Percentiles rank a stretch among this genome's conserved stretches.
Evolutionary conservation across 2,888 invertebrate genomes (phyloP).

Genomic region (Drosophila helvetica): DNA sequence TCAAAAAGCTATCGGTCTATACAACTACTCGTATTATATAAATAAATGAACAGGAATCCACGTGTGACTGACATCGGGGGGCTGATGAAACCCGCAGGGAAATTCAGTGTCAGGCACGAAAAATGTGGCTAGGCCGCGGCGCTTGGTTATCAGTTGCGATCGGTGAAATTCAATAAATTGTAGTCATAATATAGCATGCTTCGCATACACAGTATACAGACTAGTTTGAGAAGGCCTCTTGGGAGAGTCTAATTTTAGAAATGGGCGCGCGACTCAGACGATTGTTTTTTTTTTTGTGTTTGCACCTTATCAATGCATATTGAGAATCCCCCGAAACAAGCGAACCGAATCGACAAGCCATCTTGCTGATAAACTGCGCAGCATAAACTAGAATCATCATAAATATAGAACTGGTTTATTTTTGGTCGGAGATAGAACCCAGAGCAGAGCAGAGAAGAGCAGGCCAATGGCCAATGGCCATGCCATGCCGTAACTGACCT

Average conservation of each 20-base stretch:
- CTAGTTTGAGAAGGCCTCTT: slow-evolving; percentile 18
- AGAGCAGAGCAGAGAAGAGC: slow-evolving; percentile 3
- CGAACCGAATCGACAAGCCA: background rate
- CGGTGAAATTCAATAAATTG: no score
- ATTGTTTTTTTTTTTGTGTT: slow-evolving; percentile 1
- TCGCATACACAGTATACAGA: background rate
- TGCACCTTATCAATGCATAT: slow-evolving; percentile 55
- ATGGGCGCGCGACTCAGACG: slow-evolving; percentile 55
- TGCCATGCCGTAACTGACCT: slow-evolving; percentile 76
- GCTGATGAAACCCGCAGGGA: background rate
- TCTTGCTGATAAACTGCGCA: slow-evolving; percentile 69
- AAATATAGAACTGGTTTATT: slow-evolving; percentile 66
- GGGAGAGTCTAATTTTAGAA: slow-evolving; percentile 63
- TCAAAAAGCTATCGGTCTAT: no score
- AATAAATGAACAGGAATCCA: background rate
- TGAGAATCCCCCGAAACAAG: slow-evolving; percentile 12
- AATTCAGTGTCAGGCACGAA: background rate
- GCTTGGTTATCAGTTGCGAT: background rate
- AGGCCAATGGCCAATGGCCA: slow-evolving; percentile 9
- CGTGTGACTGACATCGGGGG: background rate
- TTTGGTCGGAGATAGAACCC: slow-evolving; percentile 49
- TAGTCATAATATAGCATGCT: slow-evolving; percentile 7
- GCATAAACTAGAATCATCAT: slow-evolving; percentile 66
- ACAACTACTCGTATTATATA: background rate
- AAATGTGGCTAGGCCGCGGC: background rate